A percentile compares a stretch with the other conserved stretches of the same genome.
Conservation (phyloP, 2,113 vertebrate species). For the Terrapene triunguis region DNA sequence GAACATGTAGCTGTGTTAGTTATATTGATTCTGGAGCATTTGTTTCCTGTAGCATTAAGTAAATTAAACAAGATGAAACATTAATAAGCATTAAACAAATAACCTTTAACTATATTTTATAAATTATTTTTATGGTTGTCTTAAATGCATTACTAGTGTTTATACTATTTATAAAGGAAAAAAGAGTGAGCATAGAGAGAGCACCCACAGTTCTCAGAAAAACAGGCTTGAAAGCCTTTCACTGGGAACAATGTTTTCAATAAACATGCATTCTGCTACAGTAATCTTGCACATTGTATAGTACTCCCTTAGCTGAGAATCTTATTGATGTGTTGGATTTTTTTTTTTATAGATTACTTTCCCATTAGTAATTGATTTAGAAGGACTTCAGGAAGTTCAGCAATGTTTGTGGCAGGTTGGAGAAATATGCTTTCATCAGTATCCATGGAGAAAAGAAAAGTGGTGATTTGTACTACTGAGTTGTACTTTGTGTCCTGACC, state of each 20-base stretch:
- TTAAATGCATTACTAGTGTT: no score
- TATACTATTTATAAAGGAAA: no score
- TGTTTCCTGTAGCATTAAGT: not conserved
- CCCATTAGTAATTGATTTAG: not conserved
- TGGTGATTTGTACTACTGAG: not conserved
- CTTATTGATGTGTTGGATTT: not conserved
- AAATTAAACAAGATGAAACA: no score
- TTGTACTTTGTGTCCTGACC: not conserved
- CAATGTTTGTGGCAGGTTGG: not conserved
- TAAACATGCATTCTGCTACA: not conserved
- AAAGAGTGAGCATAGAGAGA: no score
- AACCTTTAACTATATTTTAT: no score
- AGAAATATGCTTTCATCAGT: not conserved
- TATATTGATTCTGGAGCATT: not conserved
- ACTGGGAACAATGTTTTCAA: not conserved
- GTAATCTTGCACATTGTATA: not conserved
- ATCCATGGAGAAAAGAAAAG: not conserved
- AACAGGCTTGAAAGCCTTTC: constrained; percentile 8
- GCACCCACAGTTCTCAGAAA: not conserved
- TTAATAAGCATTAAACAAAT: no score
- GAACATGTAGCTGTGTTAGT: not conserved
- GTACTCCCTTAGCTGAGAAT: not conserved
- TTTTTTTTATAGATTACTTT: not conserved
- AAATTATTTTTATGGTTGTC: no score
- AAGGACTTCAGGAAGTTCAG: not conserved